phyloP scores from a whole-genome alignment of 2,888 invertebrate species.

The Thelaira solivaga region DNA sequence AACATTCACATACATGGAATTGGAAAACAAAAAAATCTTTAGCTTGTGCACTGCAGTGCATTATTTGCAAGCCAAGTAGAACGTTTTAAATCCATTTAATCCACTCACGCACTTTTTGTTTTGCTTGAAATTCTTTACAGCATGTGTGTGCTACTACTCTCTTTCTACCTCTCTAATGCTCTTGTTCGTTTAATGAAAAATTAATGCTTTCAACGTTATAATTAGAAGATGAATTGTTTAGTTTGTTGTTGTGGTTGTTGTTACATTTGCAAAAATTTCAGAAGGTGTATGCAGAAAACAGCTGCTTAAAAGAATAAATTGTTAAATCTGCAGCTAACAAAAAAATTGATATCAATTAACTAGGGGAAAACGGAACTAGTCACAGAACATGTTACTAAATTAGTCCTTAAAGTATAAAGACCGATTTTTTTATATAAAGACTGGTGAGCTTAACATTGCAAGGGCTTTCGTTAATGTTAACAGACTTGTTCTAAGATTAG shows the following conservation, averaged over 20 bases:
- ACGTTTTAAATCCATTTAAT: conserved; percentile 50
- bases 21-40: background rate
- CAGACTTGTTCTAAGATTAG: no score
- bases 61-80: conserved; percentile 9
- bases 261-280: background rate
- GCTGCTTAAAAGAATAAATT: background rate
- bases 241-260: conserved; percentile 1
- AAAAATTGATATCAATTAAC: no score
- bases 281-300: background rate
- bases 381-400: no score
- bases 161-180: background rate
- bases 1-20: background rate
- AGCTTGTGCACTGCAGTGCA: background rate
- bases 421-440: no score
- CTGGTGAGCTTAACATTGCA: no score
- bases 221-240: conserved; percentile 75
- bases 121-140: no score
- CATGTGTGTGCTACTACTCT: background rate
- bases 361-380: no score
- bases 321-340: no score
- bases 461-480: no score
- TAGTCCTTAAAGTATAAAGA: no score
- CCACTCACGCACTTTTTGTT: conserved; percentile 62
- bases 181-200: conserved; percentile 67
- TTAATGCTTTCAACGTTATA: conserved; percentile 74